These are phyloP conservation scores for Tetrapedia diversipes DNA, from an alignment of 2,888 invertebrate genomes.

Conservation along the genomic window DNA sequence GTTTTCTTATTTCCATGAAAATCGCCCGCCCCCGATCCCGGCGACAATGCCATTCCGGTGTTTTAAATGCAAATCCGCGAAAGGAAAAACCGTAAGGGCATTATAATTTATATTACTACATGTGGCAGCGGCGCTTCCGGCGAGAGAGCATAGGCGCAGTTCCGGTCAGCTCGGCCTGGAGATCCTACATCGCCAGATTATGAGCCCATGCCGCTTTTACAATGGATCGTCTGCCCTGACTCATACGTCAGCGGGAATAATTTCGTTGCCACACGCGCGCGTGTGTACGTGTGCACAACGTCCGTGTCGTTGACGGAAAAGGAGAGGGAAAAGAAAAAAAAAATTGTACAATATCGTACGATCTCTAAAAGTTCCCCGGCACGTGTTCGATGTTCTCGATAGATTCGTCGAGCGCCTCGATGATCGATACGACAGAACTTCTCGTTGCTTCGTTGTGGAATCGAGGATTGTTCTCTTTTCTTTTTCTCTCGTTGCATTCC, in stretches of 20 bases:
- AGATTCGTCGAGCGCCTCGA: conserved; percentile 16
- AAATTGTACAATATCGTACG: conserved; percentile 19
- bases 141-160: conserved; percentile 82
- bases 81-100: conserved; percentile 81
- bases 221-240: conserved; percentile 79
- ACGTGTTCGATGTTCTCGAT: conserved; percentile 37
- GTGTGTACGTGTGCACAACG: not conserved
- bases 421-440: conserved; percentile 13
- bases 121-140: conserved; percentile 81
- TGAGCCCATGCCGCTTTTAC: conserved; percentile 78
- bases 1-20: conserved; percentile 75
- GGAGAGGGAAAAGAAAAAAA: not conserved
- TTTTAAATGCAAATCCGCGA: conserved; percentile 81
- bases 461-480: not conserved
- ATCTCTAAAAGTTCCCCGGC: conserved; percentile 28
- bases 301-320: conserved; percentile 32
- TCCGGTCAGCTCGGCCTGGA: conserved; percentile 81
- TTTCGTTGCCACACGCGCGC: conserved; percentile 65
- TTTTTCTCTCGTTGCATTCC: not conserved
- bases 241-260: conserved; percentile 78
- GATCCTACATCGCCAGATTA: conserved; percentile 82
- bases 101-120: conserved; percentile 82
- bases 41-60: conserved; percentile 77
- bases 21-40: conserved; percentile 75
- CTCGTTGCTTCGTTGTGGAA: not conserved